A percentile compares a stretch with the other conserved stretches of the same genome.
phyloP scores from a whole-genome alignment of 64 coral and sea anemone genomes.

The Pachyseris speciosa region DNA sequence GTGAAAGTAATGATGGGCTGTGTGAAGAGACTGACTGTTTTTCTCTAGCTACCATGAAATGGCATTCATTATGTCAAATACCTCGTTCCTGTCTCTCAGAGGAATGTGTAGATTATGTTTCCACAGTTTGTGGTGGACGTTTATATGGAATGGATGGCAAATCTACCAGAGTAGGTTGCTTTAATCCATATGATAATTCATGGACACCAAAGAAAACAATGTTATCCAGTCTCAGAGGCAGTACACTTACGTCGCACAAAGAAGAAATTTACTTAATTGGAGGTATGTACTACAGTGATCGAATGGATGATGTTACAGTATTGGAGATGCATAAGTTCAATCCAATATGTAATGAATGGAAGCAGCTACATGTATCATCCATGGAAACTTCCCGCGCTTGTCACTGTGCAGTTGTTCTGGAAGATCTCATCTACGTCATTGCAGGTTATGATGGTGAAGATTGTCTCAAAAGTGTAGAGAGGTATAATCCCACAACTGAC shows the following conservation, averaged over 20 bases:
- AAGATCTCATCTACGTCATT: too few species aligned
- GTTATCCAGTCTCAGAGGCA: background rate
- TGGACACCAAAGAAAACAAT: background rate
- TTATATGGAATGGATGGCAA: background rate
- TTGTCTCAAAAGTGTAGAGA: background rate
- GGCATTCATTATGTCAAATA: background rate
- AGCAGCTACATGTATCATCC: background rate
- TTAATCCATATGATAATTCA: background rate
- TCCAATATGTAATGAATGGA: background rate
- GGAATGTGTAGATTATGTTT: background rate
- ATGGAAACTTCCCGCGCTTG: slow-evolving; percentile 5
- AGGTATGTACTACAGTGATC: background rate
- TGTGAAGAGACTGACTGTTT: background rate
- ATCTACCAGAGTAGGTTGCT: background rate
- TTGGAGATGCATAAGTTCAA: background rate
- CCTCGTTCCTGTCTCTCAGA: background rate
- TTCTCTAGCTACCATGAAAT: background rate
- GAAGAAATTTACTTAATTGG: slow-evolving; percentile 46
- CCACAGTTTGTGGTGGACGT: slow-evolving; percentile 25
- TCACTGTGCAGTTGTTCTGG: too few species aligned
- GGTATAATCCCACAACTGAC: background rate
- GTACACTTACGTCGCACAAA: background rate
- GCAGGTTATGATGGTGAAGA: background rate
- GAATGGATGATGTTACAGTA: background rate
- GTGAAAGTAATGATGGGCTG: too few species aligned